Evolutionary conservation across 2,113 vertebrate genomes (phyloP), one percentile per base, ranked within the genome.

Genomic region (Gambusia affinis): DNA sequence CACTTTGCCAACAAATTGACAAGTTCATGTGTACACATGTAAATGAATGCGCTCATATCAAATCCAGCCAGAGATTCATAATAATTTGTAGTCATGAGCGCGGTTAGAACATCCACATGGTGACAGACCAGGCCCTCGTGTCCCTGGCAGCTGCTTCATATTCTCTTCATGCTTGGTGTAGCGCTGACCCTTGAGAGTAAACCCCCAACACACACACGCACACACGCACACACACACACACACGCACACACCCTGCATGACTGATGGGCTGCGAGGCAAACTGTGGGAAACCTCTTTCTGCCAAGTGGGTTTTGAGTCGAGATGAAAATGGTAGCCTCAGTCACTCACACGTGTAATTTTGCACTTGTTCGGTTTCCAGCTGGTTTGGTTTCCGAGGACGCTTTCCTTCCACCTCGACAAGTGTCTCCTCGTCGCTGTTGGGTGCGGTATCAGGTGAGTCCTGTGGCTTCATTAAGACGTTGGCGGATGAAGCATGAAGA

Each of bases 111-210:
- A 62, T 75, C 72, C 67, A 69, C 64, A 64, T 15, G 57, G 78
- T 31, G 70, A 68, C 86, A 73, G 70, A 62, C 69, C 69, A 71
- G 71, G 68, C 83, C 65, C 70, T 75, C 54, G 65, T 60, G 80
- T 87, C 81, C 75, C 39, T 24, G 82, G 81, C 88, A 89, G 89
- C 91, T 92, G 89, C 88, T 91, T 92, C 85, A 73, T 87, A 90
- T 92, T 91, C 90, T 83, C 81, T 64, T 69, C 80, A 30, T 91
- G 88, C 80, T 86, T 78, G 14, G 75, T 42, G 67, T 78, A 51
- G 86, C 80, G 3, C 78, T 91, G 91, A 90, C 87, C 87, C 86
- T 82, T 80, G 82, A 85, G 79, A 77, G 74, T 83, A 79, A 51
- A 67, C 66, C 72, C 85, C 80, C 44, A 12, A 37, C 35, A 37